A percentile compares a stretch with the other conserved stretches of the same genome.
Conservation (phyloP, 2,888 invertebrate species). For the Xestia c-nigrum region DNA sequence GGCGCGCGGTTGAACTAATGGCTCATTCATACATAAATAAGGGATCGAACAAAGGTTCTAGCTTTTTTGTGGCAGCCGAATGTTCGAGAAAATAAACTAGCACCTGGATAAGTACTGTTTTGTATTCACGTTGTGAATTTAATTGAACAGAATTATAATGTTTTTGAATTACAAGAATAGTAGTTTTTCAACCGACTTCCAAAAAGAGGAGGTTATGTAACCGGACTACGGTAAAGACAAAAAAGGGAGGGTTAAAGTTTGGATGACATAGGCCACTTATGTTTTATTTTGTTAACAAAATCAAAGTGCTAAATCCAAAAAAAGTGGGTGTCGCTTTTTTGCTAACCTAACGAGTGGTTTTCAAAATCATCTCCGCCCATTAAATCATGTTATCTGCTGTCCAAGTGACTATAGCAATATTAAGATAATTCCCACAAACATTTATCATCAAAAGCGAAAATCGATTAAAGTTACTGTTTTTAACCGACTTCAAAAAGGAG, state of each 20-base stretch:
- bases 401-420: not conserved
- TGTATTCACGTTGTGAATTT: slow-evolving; percentile 13
- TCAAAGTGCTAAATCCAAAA: not conserved
- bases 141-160: not conserved
- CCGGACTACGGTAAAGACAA: not conserved
- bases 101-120: slow-evolving; percentile 9
- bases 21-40: slow-evolving; percentile 70
- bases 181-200: too few species aligned
- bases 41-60: slow-evolving; percentile 65
- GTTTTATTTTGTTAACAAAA: not conserved
- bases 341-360: not conserved
- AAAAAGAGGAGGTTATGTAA: too few species aligned
- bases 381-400: not conserved
- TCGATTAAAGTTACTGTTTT: not conserved
- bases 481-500: too few species aligned
- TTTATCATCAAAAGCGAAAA: not conserved
- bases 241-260: not conserved
- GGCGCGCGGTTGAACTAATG: slow-evolving; percentile 66
- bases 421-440: not conserved
- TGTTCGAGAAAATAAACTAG: slow-evolving; percentile 51
- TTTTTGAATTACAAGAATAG: too few species aligned
- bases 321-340: not conserved
- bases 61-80: slow-evolving; percentile 52
- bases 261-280: not conserved
- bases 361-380: not conserved